Conservation (phyloP, 2,888 invertebrate genomes). For the Dynastes maya region DNA sequence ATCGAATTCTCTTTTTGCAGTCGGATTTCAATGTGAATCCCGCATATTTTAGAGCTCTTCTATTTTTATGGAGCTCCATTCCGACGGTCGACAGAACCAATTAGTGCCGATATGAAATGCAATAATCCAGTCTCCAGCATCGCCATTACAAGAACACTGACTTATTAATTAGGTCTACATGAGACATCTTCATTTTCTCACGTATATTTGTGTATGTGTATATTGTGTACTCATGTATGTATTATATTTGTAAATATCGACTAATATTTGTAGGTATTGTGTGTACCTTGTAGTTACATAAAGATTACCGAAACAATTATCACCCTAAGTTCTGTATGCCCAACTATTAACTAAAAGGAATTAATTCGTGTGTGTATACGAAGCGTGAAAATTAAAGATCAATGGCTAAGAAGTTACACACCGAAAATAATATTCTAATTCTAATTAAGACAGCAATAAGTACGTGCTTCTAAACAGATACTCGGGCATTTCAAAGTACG, state of each 20-base stretch:
- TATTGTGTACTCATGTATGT: not conserved
- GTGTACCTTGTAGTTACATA: constrained; percentile 3
- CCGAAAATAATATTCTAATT: not conserved
- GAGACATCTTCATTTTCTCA: constrained; percentile 53
- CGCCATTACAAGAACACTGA: constrained; percentile 53
- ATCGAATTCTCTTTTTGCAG: constrained; percentile 25
- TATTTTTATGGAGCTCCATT: constrained; percentile 56
- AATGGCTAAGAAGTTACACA: not conserved
- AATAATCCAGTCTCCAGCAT: constrained; percentile 54
- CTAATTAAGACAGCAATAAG: constrained; percentile 13
- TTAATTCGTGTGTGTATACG: constrained; percentile 9
- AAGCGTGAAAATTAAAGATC: constrained; percentile 9
- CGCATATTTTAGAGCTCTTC: constrained; percentile 48
- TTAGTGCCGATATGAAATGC: constrained; percentile 55
- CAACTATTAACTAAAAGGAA: constrained; percentile 13
- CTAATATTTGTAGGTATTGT: not conserved
- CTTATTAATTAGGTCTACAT: constrained; percentile 53
- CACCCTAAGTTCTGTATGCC: constrained; percentile 22
- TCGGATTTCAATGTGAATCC: constrained; percentile 47
- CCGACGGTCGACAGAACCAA: constrained; percentile 54
- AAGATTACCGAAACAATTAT: constrained; percentile 28
- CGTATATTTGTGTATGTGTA: constrained; percentile 40
- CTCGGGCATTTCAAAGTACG: not conserved
- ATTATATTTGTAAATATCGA: not conserved
- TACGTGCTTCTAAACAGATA: constrained; percentile 15